Evolutionary conservation across 1,140 invertebrate species (phyloP).

Genomic region (Goniozus legneri): DNA sequence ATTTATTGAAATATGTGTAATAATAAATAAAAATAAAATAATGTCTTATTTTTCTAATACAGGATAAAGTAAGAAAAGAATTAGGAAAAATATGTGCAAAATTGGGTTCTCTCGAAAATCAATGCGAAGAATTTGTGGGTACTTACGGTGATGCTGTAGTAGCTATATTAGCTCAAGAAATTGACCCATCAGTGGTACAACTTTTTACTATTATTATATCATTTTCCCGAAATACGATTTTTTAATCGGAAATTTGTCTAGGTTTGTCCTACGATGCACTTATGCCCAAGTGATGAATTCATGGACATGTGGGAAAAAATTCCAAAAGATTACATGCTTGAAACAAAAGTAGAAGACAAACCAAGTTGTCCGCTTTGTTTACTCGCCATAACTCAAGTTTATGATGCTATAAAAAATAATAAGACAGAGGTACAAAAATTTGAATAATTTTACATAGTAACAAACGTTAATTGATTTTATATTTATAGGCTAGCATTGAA

Average conservation of each 20-base stretch:
- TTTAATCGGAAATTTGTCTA: conserved; percentile 30
- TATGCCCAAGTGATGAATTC: conserved; percentile 54
- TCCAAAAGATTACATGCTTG: conserved; percentile 53
- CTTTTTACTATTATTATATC: too few species aligned
- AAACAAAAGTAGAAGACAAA: conserved; percentile 55
- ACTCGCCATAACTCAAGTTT: conserved; percentile 70
- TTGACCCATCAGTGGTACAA: conserved; percentile 70
- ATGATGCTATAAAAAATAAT: conserved; percentile 66
- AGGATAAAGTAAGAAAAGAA: conserved; percentile 63
- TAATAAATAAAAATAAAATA: conserved; percentile 13
- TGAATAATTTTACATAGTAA: conserved; percentile 7
- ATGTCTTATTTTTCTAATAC: conserved; percentile 13
- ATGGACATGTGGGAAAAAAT: conserved; percentile 42
- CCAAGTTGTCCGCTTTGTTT: conserved; percentile 76
- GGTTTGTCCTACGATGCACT: conserved; percentile 61
- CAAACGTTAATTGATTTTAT: conserved; percentile 7
- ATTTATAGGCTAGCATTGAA: conserved; percentile 64
- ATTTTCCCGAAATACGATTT: conserved; percentile 6
- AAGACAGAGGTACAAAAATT: conserved; percentile 69
- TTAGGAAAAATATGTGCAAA: conserved; percentile 67
- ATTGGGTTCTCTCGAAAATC: conserved; percentile 58
- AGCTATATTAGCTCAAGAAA: conserved; percentile 72
- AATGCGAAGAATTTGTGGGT: conserved; percentile 74
- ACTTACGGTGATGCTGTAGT: conserved; percentile 75
- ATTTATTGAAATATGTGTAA: too few species aligned